Base-by-base conservation (phyloP, 2,888 invertebrate species). In the Clivina fossor region DNA sequence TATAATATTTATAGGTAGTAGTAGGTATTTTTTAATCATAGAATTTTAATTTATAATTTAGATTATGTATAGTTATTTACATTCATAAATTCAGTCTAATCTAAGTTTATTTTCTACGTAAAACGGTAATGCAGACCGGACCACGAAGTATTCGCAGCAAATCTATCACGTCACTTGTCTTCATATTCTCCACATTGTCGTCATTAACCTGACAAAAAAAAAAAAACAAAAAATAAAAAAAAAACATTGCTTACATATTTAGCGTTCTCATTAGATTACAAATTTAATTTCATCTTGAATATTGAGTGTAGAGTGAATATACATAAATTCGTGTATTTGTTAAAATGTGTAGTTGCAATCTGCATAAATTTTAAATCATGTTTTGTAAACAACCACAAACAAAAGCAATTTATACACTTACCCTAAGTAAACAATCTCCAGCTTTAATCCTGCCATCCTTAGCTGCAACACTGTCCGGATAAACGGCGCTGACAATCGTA, bases 341-440 rank as follows among this genome's bases (percentile, higher is more conserved):
- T n/a, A n/a, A n/a, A n/a, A n/a, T n/a, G n/a, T n/a, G n/a, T n/a
- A n/a, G n/a, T n/a, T n/a, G n/a, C n/a, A n/a, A n/a, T n/a, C n/a
- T n/a, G n/a, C n/a, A n/a, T n/a, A n/a, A n/a, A n/a, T n/a, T n/a
- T n/a, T n/a, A n/a, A n/a, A n/a, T n/a, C n/a, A n/a, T n/a, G n/a
- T n/a, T n/a, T n/a, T n/a, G n/a, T n/a, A n/a, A n/a, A n/a, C n/a
- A n/a, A n/a, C n/a, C n/a, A n/a, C n/a, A n/a, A n/a, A n/a, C n/a
- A n/a, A n/a, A n/a, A n/a, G n/a, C n/a, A n/a, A n/a, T n/a, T n/a
- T n/a, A n/a, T n/a, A n/a, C 46, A 57, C 66, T 69, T 71, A 90
- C 91, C 84, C 88, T 87, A 60, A 92, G 75, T 62, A 93, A 78
- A 67, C 86, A 83, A 73, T 93, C 93, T 40, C 91, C 91, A 56